Evolutionary conservation across 2,888 invertebrate species (phyloP).

Genomic region (Alsophila aescularia): DNA sequence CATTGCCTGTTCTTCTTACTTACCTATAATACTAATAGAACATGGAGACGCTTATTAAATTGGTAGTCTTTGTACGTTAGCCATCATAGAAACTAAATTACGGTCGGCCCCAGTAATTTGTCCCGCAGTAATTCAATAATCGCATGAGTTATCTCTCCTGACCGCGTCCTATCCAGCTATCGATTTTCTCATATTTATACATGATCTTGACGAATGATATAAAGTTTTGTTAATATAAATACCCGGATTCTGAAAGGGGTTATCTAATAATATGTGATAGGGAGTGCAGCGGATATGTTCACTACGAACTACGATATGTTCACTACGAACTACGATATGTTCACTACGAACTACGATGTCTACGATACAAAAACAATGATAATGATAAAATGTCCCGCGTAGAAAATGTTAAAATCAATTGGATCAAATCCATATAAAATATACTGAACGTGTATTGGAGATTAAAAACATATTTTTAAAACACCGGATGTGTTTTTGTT

Average conservation of each 20-base stretch:
- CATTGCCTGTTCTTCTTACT: not conserved
- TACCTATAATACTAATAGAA: not conserved
- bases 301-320: too few species aligned
- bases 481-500: conserved; percentile 55
- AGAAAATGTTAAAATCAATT: conserved; percentile 4
- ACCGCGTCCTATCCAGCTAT: conserved; percentile 12
- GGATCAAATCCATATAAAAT: conserved; percentile 10
- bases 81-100: conserved; percentile 21
- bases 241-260: conserved; percentile 36
- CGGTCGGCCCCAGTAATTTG: conserved; percentile 20
- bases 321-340: too few species aligned
- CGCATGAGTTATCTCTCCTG: conserved; percentile 18
- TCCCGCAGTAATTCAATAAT: conserved; percentile 26
- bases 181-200: conserved; percentile 14
- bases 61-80: not conserved
- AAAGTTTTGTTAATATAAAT: conserved; percentile 22
- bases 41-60: not conserved
- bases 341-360: too few species aligned
- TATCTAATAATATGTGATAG: too few species aligned
- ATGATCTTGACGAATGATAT: conserved; percentile 10
- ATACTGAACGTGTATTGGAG: conserved; percentile 7
- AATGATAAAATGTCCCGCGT: conserved; percentile 4
- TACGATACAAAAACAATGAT: conserved; percentile 18
- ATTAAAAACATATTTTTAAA: conserved; percentile 26
- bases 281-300: too few species aligned